phyloP scores from a whole-genome alignment of 2,888 invertebrate genomes.

The Ceramica pisi region DNA sequence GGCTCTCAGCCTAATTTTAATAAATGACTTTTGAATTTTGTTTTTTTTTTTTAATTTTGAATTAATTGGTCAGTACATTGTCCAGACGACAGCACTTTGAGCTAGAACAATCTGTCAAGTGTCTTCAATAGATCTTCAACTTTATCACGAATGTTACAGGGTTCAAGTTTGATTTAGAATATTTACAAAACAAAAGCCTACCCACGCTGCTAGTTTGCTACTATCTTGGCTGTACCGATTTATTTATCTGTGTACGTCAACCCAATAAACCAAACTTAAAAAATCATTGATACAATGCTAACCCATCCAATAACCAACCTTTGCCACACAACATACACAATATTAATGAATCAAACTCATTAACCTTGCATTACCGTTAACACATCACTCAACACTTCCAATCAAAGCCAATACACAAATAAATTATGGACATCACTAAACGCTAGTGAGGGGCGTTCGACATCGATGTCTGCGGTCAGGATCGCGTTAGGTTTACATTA shows the following conservation, averaged over 20 bases:
- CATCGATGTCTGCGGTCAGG: conserved; percentile 81
- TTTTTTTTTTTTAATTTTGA: too few relatives aligned
- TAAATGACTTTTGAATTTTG: too few relatives aligned
- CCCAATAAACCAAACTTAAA: background rate
- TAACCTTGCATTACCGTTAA: conserved; percentile 53
- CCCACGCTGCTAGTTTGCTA: too few relatives aligned
- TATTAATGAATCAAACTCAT: conserved; percentile 50
- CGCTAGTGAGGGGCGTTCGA: conserved; percentile 81
- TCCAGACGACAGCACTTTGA: too few relatives aligned
- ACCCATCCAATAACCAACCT: conserved; percentile 1
- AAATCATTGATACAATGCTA: background rate
- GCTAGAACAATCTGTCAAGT: too few relatives aligned
- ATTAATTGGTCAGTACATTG: too few relatives aligned
- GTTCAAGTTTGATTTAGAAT: too few relatives aligned
- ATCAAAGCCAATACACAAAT: conserved; percentile 72
- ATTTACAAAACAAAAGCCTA: too few relatives aligned
- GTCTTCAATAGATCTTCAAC: too few relatives aligned
- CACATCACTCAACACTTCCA: conserved; percentile 64
- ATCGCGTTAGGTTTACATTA: conserved; percentile 88
- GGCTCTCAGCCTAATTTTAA: too few relatives aligned
- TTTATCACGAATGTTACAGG: too few relatives aligned
- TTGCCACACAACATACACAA: background rate
- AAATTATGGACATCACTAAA: conserved; percentile 69
- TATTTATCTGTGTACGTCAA: background rate
- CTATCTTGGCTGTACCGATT: background rate